Base-by-base conservation (phyloP, 1,140 invertebrate species). In the Drosophila obscura region DNA sequence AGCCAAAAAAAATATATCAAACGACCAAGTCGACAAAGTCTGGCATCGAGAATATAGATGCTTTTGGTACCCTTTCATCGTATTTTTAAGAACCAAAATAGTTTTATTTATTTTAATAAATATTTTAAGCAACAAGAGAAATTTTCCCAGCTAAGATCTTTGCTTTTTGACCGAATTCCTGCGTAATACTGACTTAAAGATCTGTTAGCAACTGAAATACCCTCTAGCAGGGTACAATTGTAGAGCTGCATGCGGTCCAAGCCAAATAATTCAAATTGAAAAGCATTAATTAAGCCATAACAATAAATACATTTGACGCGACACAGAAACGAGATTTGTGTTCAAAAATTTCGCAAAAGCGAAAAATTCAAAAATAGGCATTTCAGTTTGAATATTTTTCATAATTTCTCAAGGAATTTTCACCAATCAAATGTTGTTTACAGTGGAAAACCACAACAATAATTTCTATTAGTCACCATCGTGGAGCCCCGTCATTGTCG, bases 211-310 rank as follows among this genome's bases (percentile, higher is more conserved):
- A 1, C 35, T 4, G 9, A 39, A 11, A 5, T 11, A 39, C 35
- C 4, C 35, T 13, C 1, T 39, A 1, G 11, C 13, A 39, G 35
- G 4, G 35, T 39, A 39, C 35, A 13, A 11, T 3, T 1, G 0
- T 9, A 35, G 31, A 35, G 31, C 31, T 9, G 8, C 28, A 8
- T 1, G 9, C 31, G 31, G 31, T 11, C 31, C 31, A 4, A 35
- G 31, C 11, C 35, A 13, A 41, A 52, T 57, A 52, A 59, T 31
- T 26, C 53, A 60, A 80, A 73, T 80, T 49, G 56, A 52, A 64
- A 56, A 48, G 52, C 59, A 68, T 85, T 84, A 80, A 84, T 84
- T 84, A 84, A 80, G 73, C 41, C 59, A 66, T 73, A 77, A 80
- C 77, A 85, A 83, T 80, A 73, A 83, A 71, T 60, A 57, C 49